Evolutionary conservation across 2,113 vertebrate species (phyloP).

Genomic region (Ochotona curzoniae): DNA sequence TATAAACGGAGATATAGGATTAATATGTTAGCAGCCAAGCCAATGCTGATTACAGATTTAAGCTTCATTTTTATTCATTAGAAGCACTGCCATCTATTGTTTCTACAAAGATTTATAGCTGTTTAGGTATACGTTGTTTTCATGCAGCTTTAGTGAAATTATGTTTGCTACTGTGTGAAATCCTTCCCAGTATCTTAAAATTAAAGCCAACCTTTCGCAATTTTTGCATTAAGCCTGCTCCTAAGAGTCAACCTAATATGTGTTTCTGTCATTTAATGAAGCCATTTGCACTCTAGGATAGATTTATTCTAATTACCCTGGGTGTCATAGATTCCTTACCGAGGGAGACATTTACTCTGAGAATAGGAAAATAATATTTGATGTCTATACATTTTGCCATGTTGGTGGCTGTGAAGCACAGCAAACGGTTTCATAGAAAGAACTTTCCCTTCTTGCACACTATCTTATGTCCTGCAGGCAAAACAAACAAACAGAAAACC

Average conservation of each 20-base stretch:
- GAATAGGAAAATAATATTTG: slow-evolving; percentile 35
- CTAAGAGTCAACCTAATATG: slow-evolving; percentile 16
- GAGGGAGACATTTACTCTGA: slow-evolving; percentile 42
- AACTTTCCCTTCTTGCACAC: slow-evolving; percentile 3
- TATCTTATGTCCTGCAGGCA: not conserved
- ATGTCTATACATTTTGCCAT: not conserved
- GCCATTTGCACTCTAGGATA: slow-evolving; percentile 31
- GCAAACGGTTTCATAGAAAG: not conserved
- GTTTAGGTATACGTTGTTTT: slow-evolving; percentile 58
- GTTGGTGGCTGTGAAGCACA: not conserved
- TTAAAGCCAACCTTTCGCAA: slow-evolving; percentile 55
- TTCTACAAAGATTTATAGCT: slow-evolving; percentile 60
- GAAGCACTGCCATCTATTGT: not conserved
- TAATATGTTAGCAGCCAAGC: slow-evolving; percentile 28
- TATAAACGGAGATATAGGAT: slow-evolving; percentile 24
- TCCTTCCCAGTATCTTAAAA: slow-evolving; percentile 53
- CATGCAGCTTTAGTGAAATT: slow-evolving; percentile 58
- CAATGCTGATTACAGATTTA: slow-evolving; percentile 31
- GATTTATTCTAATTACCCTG: slow-evolving; percentile 69
- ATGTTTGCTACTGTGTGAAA: slow-evolving; percentile 62
- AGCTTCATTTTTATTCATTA: slow-evolving; percentile 71
- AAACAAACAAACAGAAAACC: not conserved
- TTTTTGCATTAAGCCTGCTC: not conserved
- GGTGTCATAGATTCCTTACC: slow-evolving; percentile 29
- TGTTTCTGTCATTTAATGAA: slow-evolving; percentile 58